phyloP scores from a whole-genome alignment of 2,888 invertebrate species.

The Dicyrtomina minuta region DNA sequence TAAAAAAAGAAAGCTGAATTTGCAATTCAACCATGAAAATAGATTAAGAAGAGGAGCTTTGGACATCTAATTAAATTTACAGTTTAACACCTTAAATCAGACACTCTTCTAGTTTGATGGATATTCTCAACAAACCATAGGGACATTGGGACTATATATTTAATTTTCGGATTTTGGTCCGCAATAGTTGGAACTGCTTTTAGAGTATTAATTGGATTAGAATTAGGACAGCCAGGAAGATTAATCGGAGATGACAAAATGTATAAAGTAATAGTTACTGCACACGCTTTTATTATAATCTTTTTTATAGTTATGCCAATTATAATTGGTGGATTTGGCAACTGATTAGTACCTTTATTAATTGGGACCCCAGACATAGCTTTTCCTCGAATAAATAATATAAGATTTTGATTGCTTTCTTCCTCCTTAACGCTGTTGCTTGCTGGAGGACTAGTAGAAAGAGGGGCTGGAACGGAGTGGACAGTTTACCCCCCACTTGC shows the following conservation, averaged over 20 bases:
- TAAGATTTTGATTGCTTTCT: conserved; percentile 78
- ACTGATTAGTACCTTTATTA: conserved; percentile 76
- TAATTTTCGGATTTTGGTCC: conserved; percentile 68
- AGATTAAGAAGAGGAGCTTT: conserved; percentile 20
- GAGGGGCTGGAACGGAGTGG: conserved; percentile 75
- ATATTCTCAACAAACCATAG: conserved; percentile 73
- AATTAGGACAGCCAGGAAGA: conserved; percentile 68
- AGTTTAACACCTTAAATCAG: conserved; percentile 65
- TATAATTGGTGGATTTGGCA: conserved; percentile 81
- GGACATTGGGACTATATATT: conserved; percentile 74
- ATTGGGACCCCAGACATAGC: conserved; percentile 77
- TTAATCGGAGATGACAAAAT: conserved; percentile 62
- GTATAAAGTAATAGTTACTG: conserved; percentile 69
- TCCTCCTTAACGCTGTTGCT: conserved; percentile 68
- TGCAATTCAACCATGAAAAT: not conserved
- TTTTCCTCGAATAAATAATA: conserved; percentile 80
- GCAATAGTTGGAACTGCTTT: too few species aligned
- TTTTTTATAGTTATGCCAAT: conserved; percentile 58
- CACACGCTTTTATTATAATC: conserved; percentile 77
- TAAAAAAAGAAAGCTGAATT: not conserved
- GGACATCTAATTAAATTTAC: conserved; percentile 56
- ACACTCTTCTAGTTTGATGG: conserved; percentile 66
- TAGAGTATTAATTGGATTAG: conserved; percentile 73
- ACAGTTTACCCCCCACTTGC: conserved; percentile 74
- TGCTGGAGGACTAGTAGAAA: conserved; percentile 67